These are phyloP conservation scores for Lithosia quadra DNA, from an alignment of 2,888 invertebrate genomes.

Conservation along the genomic window DNA sequence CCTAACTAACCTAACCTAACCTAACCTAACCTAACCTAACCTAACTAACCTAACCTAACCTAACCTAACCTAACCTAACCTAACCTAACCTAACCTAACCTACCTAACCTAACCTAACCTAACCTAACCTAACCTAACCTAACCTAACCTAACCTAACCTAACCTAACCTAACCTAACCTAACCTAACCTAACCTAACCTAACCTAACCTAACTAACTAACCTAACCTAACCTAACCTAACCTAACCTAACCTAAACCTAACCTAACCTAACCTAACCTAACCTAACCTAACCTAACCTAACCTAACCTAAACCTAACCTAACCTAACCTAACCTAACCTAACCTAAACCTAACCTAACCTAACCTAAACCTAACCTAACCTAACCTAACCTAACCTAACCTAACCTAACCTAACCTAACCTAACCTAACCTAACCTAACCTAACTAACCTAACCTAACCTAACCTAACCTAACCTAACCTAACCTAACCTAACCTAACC, in stretches of 20 bases:
- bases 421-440: constrained; percentile 35
- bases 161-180: constrained; percentile 40
- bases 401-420: constrained; percentile 35
- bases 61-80: constrained; percentile 31
- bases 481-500: constrained; percentile 36
- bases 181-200: constrained; percentile 32
- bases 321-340: constrained; percentile 28
- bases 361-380: constrained; percentile 24
- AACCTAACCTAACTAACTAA: constrained; percentile 46
- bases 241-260: constrained; percentile 47
- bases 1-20: constrained; percentile 37
- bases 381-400: constrained; percentile 21
- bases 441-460: constrained; percentile 25
- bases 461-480: constrained; percentile 50
- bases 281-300: constrained; percentile 16
- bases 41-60: constrained; percentile 41
- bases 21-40: constrained; percentile 37
- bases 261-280: constrained; percentile 7
- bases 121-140: constrained; percentile 44
- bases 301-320: constrained; percentile 7
- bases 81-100: constrained; percentile 39
- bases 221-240: constrained; percentile 50
- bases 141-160: constrained; percentile 35
- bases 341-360: constrained; percentile 35
- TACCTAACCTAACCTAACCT: constrained; percentile 36